Base-by-base conservation (phyloP, 2,888 invertebrate genomes). In the Clivina fossor region DNA sequence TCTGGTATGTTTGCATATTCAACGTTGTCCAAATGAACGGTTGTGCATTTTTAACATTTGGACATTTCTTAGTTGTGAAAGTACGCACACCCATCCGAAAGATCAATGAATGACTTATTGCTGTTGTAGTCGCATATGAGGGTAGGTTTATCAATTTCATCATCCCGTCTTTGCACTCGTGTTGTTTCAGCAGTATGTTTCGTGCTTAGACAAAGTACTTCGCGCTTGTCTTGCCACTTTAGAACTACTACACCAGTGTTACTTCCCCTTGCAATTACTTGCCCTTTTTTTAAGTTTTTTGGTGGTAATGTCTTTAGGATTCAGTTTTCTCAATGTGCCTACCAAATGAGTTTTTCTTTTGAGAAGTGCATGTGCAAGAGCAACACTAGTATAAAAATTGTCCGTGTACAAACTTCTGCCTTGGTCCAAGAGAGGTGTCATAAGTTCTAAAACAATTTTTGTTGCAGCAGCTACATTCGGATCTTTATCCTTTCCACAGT, bases 151-250 rank as follows among this genome's bases (percentile, higher is more conserved):
- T 58, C n/a, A 16, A 15, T 43, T 40, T 58, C 51, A 35, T 62
- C 60, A 28, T 58, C 60, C 53, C 56, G 58, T 56, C 57, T 57
- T 43, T 15, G 60, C 5, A 63, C 58, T 40, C 4, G 58, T 38
- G 58, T 49, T 33, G 57, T 62, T 56, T 64, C 60, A 37, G 47
- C 56, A 33, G 37, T 60, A 57, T 70, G 65, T 51, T 61, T 63
- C 28, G 67, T 67, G 38, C 63, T 63, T 19, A 68, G 60, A 50
- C 66, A 56, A 28, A 68, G 58, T 16, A 70, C 62, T 33, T 68
- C 65, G 26, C 66, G 57, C 56, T 67, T 68, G 50, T 69, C 66
- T 46, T 60, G 59, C 65, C 67, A 70, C 55, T 66, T 66, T 20
- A 64, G 40, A 9, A 66, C 56, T 56, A 61, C 60, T 7, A 64